These are phyloP conservation scores for Aptenodytes forsteri DNA, from an alignment of 2,113 vertebrate species.

Conservation along the genomic window DNA sequence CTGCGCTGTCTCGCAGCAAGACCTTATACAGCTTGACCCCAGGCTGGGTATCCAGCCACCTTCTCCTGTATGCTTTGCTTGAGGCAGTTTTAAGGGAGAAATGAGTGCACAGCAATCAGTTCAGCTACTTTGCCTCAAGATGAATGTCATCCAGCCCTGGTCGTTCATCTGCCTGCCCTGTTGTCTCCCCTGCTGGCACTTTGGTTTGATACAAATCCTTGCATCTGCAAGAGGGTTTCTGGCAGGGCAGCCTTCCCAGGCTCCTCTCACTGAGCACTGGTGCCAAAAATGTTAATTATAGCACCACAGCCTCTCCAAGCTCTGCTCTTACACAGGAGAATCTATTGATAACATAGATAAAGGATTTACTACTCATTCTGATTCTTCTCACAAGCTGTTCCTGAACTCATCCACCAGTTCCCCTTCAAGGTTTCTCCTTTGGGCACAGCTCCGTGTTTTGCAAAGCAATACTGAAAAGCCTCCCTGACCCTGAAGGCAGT, in stretches of 20 bases:
- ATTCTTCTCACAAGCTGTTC: not conserved
- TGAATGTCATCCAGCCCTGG: not conserved
- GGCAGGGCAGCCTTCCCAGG: not conserved
- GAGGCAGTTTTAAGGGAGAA: not conserved
- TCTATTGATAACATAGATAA: not conserved
- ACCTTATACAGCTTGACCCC: not conserved
- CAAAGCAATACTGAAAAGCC: not conserved
- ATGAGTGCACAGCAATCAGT: accelerated
- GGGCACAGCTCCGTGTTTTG: not conserved
- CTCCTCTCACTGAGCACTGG: not conserved
- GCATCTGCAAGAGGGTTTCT: not conserved
- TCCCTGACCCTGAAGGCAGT: too few relatives aligned
- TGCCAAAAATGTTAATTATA: not conserved
- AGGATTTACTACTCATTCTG: not conserved
- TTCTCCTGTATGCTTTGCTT: not conserved
- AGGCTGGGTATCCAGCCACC: not conserved
- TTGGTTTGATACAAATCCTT: not conserved
- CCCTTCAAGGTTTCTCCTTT: not conserved
- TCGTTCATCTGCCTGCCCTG: not conserved
- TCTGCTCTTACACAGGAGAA: not conserved
- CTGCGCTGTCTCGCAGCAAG: not conserved
- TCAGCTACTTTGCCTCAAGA: not conserved
- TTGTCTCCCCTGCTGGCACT: not conserved
- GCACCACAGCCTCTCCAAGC: not conserved
- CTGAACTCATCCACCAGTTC: not conserved